Percentiles rank a stretch among this genome's conserved stretches.
Evolutionary conservation across 2,797 vertebrate species (phyloP).

Genomic region (Coranthus polyacanthus): DNA sequence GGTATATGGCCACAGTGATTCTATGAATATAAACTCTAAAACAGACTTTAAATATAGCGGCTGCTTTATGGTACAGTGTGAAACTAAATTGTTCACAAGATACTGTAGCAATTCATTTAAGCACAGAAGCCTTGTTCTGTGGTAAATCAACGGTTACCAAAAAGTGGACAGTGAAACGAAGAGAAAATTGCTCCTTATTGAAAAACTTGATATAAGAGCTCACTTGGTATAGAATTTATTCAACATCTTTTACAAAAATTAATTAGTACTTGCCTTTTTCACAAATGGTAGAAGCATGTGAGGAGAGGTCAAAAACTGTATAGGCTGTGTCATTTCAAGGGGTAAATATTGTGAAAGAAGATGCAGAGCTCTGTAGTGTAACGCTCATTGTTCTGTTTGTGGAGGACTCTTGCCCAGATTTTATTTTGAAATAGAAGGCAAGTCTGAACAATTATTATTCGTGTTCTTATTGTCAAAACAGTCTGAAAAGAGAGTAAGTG

Average conservation of each 20-base stretch:
- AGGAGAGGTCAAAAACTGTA: background rate
- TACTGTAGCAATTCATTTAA: background rate
- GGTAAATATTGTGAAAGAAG: too few species aligned
- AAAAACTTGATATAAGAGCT: too few species aligned
- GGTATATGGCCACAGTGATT: background rate
- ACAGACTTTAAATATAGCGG: background rate
- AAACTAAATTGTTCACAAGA: slow-evolving; percentile 1
- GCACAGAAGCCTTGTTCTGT: background rate
- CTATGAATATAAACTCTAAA: background rate
- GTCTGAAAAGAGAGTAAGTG: slow-evolving; percentile 2
- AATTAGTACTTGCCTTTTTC: too few species aligned
- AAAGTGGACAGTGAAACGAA: background rate
- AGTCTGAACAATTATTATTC: slow-evolving; percentile 13
- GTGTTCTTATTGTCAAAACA: slow-evolving; percentile 15
- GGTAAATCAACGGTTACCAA: background rate
- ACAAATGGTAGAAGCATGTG: too few species aligned
- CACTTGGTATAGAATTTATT: too few species aligned
- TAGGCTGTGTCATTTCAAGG: background rate
- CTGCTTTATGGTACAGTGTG: slow-evolving; percentile 8
- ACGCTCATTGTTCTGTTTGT: slow-evolving; percentile 20
- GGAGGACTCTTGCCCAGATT: slow-evolving; percentile 9
- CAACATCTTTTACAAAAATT: too few species aligned
- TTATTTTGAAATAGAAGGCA: slow-evolving; percentile 29
- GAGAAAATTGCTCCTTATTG: too few species aligned
- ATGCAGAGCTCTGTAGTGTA: background rate